A percentile compares a stretch with the other conserved stretches of the same genome.
Evolutionary conservation across 2,888 invertebrate species (phyloP).

Genomic region (Spodoptera picta): DNA sequence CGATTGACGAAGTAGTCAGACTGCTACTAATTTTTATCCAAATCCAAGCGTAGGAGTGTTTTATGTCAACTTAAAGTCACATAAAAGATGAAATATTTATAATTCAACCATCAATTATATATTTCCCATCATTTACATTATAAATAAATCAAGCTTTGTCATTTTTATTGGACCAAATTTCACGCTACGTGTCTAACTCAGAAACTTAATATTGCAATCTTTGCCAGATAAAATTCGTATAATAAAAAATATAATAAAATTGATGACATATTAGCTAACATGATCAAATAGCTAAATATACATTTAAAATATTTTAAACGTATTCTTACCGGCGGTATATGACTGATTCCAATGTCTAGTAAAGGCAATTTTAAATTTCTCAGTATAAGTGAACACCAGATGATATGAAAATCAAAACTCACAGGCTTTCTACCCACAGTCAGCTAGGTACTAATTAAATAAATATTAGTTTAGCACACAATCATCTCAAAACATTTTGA

Average conservation of each 20-base stretch:
- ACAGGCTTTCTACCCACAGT: too few relatives aligned
- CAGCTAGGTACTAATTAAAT: too few relatives aligned
- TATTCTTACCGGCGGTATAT: too few relatives aligned
- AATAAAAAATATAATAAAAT: conserved; percentile 30
- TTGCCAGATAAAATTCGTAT: conserved; percentile 34
- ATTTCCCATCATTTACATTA: conserved; percentile 32
- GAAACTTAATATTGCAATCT: conserved; percentile 39
- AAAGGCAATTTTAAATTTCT: too few relatives aligned
- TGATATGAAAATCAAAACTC: too few relatives aligned
- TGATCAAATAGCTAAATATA: conserved; percentile 1
- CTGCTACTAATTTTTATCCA: conserved; percentile 3
- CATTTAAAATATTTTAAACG: too few relatives aligned
- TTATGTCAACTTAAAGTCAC: conserved; percentile 30
- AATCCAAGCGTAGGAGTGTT: conserved; percentile 33
- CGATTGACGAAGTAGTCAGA: neutral
- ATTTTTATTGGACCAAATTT: conserved; percentile 33
- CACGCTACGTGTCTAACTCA: conserved; percentile 9
- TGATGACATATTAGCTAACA: conserved; percentile 17
- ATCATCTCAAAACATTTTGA: too few relatives aligned
- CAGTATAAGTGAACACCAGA: too few relatives aligned
- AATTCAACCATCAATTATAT: conserved; percentile 31
- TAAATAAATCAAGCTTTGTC: conserved; percentile 32
- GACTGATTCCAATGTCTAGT: too few relatives aligned
- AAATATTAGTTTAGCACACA: too few relatives aligned
- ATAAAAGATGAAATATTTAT: conserved; percentile 31